phyloP scores from a whole-genome alignment of 1,140 invertebrate genomes.

The Mycetomoellerius zeteki region DNA sequence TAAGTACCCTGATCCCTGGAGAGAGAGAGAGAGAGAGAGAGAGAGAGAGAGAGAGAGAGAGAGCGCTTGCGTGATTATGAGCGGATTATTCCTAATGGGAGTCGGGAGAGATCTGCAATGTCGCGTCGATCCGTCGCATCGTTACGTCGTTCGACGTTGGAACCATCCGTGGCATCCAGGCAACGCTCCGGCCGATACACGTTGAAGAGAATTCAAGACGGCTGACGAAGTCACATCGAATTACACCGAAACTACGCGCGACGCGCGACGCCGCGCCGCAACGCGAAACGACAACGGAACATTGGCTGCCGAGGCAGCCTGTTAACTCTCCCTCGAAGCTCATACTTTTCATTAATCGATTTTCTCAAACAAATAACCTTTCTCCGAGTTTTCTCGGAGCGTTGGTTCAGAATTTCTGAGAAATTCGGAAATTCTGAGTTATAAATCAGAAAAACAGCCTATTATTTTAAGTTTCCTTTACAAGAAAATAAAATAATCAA shows the following conservation, averaged over 20 bases:
- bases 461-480: background rate
- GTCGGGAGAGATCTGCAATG: slow-evolving; percentile 7
- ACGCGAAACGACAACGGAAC: slow-evolving; percentile 1
- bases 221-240: slow-evolving; percentile 46
- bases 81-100: slow-evolving; percentile 25
- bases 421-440: background rate
- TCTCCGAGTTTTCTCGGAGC: background rate
- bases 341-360: slow-evolving; percentile 7
- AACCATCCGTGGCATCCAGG: slow-evolving; percentile 42
- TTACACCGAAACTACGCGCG: slow-evolving; percentile 48
- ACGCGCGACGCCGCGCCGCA: background rate
- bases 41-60: no score
- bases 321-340: background rate
- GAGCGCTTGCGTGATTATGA: slow-evolving; percentile 37
- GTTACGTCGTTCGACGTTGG: slow-evolving; percentile 34
- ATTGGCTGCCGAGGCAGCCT: background rate
- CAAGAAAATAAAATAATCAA: background rate
- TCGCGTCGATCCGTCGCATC: slow-evolving; percentile 29
- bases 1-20: background rate
- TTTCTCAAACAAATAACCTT: background rate
- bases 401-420: background rate
- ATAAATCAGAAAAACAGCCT: background rate
- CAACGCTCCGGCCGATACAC: slow-evolving; percentile 49
- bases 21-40: background rate
- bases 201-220: slow-evolving; percentile 58